Percentiles rank a stretch among this genome's conserved stretches.
These are phyloP conservation scores for Gymnoscopelus braueri DNA, from an alignment of 2,797 vertebrate species.

Conservation along the genomic window DNA sequence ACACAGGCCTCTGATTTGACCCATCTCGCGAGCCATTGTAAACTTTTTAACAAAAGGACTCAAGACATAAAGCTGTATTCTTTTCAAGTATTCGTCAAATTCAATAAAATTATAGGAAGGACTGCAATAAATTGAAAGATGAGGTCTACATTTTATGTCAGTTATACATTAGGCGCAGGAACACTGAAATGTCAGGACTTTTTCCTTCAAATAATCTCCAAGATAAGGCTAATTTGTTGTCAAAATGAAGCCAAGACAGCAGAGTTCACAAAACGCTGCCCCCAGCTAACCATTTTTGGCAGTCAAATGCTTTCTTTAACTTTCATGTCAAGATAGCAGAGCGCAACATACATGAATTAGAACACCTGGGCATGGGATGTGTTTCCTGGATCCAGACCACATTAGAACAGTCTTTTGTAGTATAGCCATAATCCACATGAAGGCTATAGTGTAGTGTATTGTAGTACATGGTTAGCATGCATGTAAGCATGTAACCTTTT, in stretches of 20 bases:
- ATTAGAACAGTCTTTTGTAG: conserved; percentile 22
- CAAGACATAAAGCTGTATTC: conserved; percentile 53
- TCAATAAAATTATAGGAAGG: conserved; percentile 38
- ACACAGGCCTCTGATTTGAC: conserved; percentile 78
- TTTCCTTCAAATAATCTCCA: conserved; percentile 37
- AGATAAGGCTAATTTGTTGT: conserved; percentile 80
- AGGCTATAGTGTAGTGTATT: conserved; percentile 10
- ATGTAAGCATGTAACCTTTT: background rate
- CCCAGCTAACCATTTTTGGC: conserved; percentile 10
- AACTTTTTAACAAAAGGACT: conserved; percentile 65
- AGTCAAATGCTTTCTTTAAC: conserved; percentile 21
- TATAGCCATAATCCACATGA: conserved; percentile 15
- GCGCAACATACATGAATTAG: conserved; percentile 29
- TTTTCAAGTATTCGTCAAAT: conserved; percentile 84
- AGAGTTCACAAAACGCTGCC: conserved; percentile 78
- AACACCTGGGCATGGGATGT: conserved; percentile 30
- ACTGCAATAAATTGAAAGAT: conserved; percentile 30
- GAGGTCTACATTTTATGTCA: conserved; percentile 18
- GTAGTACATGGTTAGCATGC: background rate
- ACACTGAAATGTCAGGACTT: conserved; percentile 14
- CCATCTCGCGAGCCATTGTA: conserved; percentile 75
- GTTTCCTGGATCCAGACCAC: conserved; percentile 15
- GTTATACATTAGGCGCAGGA: conserved; percentile 17
- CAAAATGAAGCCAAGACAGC: conserved; percentile 68
- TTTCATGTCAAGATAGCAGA: conserved; percentile 11